Evolutionary conservation across 2,797 vertebrate species (phyloP).

Genomic region (Tokudaia muenninki): DNA sequence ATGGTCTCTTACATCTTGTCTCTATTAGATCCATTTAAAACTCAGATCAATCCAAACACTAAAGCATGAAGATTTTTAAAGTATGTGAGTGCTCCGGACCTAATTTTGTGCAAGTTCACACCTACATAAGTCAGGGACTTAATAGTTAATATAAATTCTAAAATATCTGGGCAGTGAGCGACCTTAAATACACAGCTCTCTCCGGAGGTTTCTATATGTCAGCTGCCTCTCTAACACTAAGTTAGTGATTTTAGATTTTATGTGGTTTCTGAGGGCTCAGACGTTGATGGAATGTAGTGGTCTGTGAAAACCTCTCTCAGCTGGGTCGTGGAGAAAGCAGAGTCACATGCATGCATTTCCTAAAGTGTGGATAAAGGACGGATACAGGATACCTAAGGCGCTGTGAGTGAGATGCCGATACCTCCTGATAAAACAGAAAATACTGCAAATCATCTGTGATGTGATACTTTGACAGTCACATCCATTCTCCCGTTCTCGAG

Average conservation of each 20-base stretch:
- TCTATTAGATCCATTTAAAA: neutral
- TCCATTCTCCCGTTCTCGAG: neutral
- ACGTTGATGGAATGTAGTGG: neutral
- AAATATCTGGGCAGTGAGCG: slow-evolving; percentile 44
- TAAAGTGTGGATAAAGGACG: neutral
- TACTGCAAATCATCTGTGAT: neutral
- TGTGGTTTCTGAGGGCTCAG: neutral
- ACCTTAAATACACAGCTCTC: neutral
- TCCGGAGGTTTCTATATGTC: neutral
- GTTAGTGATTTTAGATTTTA: neutral
- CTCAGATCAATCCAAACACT: slow-evolving; percentile 42
- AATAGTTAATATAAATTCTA: neutral
- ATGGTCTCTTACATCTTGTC: neutral
- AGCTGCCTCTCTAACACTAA: slow-evolving; percentile 30
- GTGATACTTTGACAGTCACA: neutral
- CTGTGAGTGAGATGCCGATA: neutral
- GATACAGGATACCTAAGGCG: neutral
- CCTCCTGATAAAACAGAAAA: neutral
- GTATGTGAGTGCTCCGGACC: neutral
- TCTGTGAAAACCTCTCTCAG: neutral
- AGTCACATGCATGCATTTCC: neutral
- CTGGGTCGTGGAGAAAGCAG: neutral
- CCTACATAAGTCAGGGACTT: neutral
- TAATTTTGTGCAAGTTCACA: neutral
- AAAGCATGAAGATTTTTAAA: slow-evolving; percentile 54